These are phyloP conservation scores for Cryptotermes secundus DNA, from an alignment of 1,140 invertebrate genomes.

Conservation along the genomic window DNA sequence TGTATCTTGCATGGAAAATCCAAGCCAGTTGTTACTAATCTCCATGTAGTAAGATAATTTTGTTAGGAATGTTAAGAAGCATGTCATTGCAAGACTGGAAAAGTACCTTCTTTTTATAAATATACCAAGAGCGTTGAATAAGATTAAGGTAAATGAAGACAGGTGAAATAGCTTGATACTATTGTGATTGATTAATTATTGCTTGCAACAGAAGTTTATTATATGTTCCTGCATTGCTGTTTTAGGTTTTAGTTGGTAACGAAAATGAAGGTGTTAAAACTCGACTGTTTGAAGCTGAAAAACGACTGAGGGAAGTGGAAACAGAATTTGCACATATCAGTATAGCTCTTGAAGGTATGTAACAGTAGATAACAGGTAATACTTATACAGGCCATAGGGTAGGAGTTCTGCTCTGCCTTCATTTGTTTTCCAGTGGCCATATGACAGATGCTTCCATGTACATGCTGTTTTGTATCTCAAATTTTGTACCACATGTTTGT, in stretches of 20 bases:
- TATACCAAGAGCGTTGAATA: neutral
- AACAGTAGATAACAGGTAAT: neutral
- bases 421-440: neutral
- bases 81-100: neutral
- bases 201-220: neutral
- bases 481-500: no score
- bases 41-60: neutral
- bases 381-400: no score
- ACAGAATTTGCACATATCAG: conserved; percentile 11
- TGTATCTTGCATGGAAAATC: neutral
- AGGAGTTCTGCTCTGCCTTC: no score
- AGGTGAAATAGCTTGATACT: neutral
- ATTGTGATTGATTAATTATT: neutral
- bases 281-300: conserved; percentile 30
- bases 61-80: neutral
- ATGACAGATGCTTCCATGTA: neutral
- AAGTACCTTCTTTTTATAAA: no score
- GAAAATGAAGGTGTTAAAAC: conserved; percentile 20
- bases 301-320: neutral
- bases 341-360: conserved; percentile 28
- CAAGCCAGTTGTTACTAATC: neutral
- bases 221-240: neutral
- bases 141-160: neutral
- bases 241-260: conserved; percentile 7
- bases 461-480: no score